phyloP scores from a whole-genome alignment of 1,140 invertebrate species.

The Eumeta japonica region DNA sequence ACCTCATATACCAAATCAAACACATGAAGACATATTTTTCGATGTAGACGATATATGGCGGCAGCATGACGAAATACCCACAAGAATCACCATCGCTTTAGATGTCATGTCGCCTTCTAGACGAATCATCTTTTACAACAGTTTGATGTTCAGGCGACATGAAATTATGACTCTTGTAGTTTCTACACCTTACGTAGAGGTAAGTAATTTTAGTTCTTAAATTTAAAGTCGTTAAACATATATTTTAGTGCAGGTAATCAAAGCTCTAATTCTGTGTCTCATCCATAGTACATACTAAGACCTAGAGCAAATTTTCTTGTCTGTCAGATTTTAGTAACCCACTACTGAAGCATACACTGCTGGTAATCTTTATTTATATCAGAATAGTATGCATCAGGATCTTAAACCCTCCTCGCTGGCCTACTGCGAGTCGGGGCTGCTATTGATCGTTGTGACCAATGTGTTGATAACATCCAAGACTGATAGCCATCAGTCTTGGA shows the following conservation, averaged over 20 bases:
- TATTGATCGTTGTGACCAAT: no score
- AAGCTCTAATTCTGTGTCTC: no score
- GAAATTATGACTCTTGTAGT: slow-evolving; percentile 58
- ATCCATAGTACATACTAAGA: no score
- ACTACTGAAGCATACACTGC: no score
- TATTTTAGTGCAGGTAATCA: no score
- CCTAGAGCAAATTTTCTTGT: slow-evolving; percentile 11
- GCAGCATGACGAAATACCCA: slow-evolving; percentile 41
- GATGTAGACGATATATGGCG: slow-evolving; percentile 54
- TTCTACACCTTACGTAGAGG: slow-evolving; percentile 58
- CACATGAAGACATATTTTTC: slow-evolving; percentile 46
- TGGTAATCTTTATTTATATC: no score
- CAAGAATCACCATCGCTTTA: slow-evolving; percentile 42
- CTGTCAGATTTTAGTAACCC: no score
- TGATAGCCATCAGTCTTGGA: no score
- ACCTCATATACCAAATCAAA: slow-evolving; percentile 36
- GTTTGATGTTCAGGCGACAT: slow-evolving; percentile 51
- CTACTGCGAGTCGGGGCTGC: no score
- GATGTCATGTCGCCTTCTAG: slow-evolving; percentile 54
- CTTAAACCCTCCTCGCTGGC: no score
- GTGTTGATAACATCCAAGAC: no score
- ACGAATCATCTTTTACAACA: slow-evolving; percentile 58
- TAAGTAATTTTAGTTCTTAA: slow-evolving; percentile 15
- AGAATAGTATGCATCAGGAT: no score
- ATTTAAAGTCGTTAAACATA: not conserved